Evolutionary conservation across 2,113 vertebrate genomes (phyloP).

Genomic region (Saiga tatarica): DNA sequence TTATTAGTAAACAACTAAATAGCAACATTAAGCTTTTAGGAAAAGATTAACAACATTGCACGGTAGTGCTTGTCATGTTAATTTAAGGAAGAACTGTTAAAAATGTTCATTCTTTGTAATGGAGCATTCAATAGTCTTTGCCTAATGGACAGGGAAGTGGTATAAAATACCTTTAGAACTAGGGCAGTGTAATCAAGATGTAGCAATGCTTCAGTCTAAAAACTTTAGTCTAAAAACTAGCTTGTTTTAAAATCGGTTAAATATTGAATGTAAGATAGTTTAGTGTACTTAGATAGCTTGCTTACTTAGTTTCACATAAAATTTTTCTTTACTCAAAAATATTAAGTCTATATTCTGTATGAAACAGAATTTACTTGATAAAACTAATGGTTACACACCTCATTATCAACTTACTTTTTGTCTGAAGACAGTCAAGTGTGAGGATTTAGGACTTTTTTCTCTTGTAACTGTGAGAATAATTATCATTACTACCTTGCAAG

Average conservation of each 20-base stretch:
- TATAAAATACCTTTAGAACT: slow-evolving; percentile 49
- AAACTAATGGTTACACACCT: not conserved
- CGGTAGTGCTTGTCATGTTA: slow-evolving; percentile 80
- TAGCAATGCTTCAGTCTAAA: not conserved
- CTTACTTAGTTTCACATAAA: not conserved
- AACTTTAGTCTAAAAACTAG: not conserved
- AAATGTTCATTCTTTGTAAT: slow-evolving; percentile 80
- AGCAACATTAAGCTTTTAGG: slow-evolving; percentile 86
- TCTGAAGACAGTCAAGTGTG: not conserved
- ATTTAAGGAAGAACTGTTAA: slow-evolving; percentile 81
- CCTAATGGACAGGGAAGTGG: slow-evolving; percentile 78
- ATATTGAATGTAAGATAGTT: not conserved
- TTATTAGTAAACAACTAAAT: slow-evolving; percentile 86
- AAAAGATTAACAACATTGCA: slow-evolving; percentile 82
- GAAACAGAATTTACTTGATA: slow-evolving; percentile 9
- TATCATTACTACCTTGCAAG: not conserved
- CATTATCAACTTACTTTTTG: not conserved
- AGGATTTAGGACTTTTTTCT: not conserved
- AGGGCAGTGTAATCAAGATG: slow-evolving; percentile 41
- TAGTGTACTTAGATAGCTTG: not conserved
- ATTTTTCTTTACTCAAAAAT: not conserved
- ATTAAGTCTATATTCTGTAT: not conserved
- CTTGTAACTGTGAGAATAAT: not conserved
- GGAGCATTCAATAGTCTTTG: slow-evolving; percentile 70
- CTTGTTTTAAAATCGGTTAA: not conserved